Evolutionary conservation across 2,888 invertebrate species (phyloP).

Genomic region (Ormyrus nitidulus): DNA sequence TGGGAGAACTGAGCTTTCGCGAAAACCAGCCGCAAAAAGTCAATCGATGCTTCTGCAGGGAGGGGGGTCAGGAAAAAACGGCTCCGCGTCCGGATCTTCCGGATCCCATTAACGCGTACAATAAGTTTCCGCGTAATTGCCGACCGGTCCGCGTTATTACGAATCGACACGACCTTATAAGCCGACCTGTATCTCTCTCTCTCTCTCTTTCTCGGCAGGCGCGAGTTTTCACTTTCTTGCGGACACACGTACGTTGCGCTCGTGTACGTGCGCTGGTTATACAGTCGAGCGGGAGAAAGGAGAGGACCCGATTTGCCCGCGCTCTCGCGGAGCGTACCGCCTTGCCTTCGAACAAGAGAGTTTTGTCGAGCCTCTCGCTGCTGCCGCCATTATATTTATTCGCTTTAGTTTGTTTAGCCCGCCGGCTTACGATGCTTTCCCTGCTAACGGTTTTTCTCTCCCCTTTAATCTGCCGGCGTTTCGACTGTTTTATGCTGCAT

Average conservation of each 20-base stretch:
- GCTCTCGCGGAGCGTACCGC: background rate
- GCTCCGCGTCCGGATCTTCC: constrained; percentile 17
- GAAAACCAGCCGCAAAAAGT: too few relatives aligned
- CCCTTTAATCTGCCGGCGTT: too few relatives aligned
- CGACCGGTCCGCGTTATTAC: constrained; percentile 23
- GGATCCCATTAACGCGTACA: constrained; percentile 8
- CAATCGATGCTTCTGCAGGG: too few relatives aligned
- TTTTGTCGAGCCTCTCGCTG: too few relatives aligned
- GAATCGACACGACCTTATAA: constrained; percentile 41
- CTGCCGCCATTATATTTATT: too few relatives aligned
- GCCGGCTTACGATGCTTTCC: too few relatives aligned
- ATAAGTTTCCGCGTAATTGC: constrained; percentile 38
- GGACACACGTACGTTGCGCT: background rate
- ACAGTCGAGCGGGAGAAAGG: constrained; percentile 42
- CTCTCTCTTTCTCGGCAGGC: background rate
- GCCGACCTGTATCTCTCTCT: constrained; percentile 6
- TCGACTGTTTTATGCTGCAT: too few relatives aligned
- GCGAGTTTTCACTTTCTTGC: constrained; percentile 53
- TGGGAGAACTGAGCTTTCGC: too few relatives aligned
- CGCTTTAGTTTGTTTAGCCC: too few relatives aligned
- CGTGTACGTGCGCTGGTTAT: background rate
- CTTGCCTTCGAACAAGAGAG: background rate
- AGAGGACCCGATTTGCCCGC: constrained; percentile 50
- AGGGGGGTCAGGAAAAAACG: too few relatives aligned
- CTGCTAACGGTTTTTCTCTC: too few relatives aligned